Evolutionary conservation across 2,113 vertebrate species (phyloP).

Genomic region (Oncorhynchus gorbuscha): DNA sequence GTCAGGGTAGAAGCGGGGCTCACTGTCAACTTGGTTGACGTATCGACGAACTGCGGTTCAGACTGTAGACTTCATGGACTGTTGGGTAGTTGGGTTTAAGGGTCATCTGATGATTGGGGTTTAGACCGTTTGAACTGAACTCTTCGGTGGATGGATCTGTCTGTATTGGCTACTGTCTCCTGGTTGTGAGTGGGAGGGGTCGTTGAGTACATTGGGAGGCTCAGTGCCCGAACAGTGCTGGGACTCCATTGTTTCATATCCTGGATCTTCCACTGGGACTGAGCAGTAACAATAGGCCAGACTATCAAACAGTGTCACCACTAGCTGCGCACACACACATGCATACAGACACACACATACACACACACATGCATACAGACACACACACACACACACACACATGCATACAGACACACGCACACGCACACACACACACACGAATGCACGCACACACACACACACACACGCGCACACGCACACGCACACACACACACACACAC

Average conservation of each 20-base stretch:
- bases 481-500: conserved; percentile 12
- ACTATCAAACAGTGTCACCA: conserved; percentile 51
- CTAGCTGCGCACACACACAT: background rate
- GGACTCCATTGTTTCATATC: conserved; percentile 62
- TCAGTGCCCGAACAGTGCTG: conserved; percentile 28
- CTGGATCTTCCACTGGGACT: conserved; percentile 49
- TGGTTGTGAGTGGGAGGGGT: conserved; percentile 16
- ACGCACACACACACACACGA: background rate
- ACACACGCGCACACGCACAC: conserved; percentile 5
- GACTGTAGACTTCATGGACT: no score
- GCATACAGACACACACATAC: conserved; percentile 47
- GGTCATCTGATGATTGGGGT: no score
- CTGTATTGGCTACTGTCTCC: background rate
- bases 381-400: conserved; percentile 23
- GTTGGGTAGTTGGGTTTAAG: no score
- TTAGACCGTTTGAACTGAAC: no score
- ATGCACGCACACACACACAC: conserved; percentile 23
- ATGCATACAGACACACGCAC: background rate
- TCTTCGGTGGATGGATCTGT: background rate
- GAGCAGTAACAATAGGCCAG: conserved; percentile 51
- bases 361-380: background rate
- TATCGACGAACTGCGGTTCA: no score
- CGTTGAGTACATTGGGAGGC: conserved; percentile 42
- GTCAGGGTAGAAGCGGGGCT: no score
- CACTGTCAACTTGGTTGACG: no score